Conservation (phyloP, 2,888 invertebrate genomes). For the Falcaria lacertinaria region DNA sequence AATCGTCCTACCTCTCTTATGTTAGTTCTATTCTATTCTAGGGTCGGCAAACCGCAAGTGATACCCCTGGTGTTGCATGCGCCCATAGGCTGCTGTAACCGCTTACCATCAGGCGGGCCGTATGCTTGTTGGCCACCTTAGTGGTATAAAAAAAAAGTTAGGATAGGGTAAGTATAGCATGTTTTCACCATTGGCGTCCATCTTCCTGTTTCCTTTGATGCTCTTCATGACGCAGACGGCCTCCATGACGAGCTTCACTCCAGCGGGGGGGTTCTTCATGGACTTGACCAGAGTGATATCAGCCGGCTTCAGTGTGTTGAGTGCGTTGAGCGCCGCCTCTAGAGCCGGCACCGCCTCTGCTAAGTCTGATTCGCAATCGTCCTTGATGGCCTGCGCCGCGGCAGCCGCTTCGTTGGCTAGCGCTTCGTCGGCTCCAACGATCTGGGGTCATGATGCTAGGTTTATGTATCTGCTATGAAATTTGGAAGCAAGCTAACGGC, state of each 20-base stretch:
- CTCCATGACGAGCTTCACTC: slow-evolving; percentile 92
- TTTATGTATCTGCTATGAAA: too few relatives aligned
- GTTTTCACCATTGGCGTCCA: slow-evolving; percentile 87
- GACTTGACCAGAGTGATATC: slow-evolving; percentile 98
- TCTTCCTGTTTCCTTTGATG: slow-evolving; percentile 93
- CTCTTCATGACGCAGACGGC: slow-evolving; percentile 95
- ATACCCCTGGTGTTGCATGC: too few relatives aligned
- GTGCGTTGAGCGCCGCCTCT: slow-evolving; percentile 92
- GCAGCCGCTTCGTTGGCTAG: slow-evolving; percentile 97
- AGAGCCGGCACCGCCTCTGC: slow-evolving; percentile 97
- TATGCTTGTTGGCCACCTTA: too few relatives aligned
- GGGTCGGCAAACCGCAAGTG: too few relatives aligned
- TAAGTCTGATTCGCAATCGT: slow-evolving; percentile 97
- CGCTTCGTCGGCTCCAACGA: slow-evolving; percentile 96
- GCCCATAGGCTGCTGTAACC: too few relatives aligned
- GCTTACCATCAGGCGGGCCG: too few relatives aligned
- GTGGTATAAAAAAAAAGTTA: too few relatives aligned
- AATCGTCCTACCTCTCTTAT: too few relatives aligned
- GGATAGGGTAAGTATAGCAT: too few relatives aligned
- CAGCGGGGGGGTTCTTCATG: slow-evolving; percentile 98
- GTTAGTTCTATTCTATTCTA: too few relatives aligned
- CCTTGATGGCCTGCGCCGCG: slow-evolving; percentile 96
- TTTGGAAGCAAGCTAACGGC: too few relatives aligned
- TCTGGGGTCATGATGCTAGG: slow-evolving; percentile 57
- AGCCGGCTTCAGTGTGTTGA: slow-evolving; percentile 96